phyloP scores from a whole-genome alignment of 2,888 invertebrate genomes.

The Coenonympha glycerion region DNA sequence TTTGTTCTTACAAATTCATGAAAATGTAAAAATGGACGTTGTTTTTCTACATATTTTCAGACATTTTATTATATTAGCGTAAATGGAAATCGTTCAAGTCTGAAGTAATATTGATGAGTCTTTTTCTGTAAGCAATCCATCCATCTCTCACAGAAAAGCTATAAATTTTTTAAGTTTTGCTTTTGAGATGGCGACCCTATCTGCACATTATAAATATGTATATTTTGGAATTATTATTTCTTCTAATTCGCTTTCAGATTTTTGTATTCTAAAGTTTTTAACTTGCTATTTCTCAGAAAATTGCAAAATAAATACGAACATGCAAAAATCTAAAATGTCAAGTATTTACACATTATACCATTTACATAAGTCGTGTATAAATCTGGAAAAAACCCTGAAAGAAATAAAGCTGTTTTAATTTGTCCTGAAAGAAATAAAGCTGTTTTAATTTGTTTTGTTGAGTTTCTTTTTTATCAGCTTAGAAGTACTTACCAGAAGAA shows the following conservation, averaged over 20 bases:
- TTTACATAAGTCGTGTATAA: constrained; percentile 58
- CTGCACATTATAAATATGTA: constrained; percentile 1
- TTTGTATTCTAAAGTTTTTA: no score
- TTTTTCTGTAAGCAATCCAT: no score
- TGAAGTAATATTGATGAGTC: no score
- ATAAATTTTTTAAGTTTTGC: no score
- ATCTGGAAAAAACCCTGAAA: constrained; percentile 65
- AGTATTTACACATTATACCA: no score
- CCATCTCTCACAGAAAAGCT: no score
- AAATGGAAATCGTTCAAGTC: no score
- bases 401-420: constrained; percentile 75
- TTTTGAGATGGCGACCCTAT: background rate
- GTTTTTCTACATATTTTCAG: background rate
- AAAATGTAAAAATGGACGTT: background rate
- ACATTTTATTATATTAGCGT: no score
- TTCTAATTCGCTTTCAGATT: no score
- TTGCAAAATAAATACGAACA: no score
- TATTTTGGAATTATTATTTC: no score
- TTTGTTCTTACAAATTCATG: constrained; percentile 7
- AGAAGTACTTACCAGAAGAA: background rate
- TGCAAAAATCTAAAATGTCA: constrained; percentile 36
- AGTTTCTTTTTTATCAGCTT: constrained; percentile 48
- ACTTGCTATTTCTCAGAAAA: no score
- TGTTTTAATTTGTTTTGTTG: constrained; percentile 69
- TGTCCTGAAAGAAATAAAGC: constrained; percentile 71